A percentile compares a stretch with the other conserved stretches of the same genome.
These are phyloP conservation scores for Anastrepha obliqua DNA, from an alignment of 1,140 invertebrate species.

Conservation along the genomic window DNA sequence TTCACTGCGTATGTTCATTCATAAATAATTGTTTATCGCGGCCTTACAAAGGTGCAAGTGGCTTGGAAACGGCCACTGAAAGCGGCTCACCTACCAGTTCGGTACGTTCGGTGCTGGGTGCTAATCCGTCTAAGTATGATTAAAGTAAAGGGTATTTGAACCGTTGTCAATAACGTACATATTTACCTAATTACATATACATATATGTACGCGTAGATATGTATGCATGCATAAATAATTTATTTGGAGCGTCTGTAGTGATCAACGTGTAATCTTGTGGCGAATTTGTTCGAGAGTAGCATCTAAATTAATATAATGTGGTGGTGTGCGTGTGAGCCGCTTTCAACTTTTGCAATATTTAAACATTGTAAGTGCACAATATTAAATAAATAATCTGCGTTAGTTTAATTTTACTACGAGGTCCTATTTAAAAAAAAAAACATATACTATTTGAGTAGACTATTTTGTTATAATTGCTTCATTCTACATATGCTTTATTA, in stretches of 20 bases:
- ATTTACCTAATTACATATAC: not conserved
- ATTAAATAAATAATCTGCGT: constrained; percentile 28
- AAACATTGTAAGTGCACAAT: constrained; percentile 46
- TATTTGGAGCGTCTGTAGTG: not conserved
- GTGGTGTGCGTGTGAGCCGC: not conserved
- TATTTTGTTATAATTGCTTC: not conserved
- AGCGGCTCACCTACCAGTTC: constrained; percentile 42
- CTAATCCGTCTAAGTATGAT: constrained; percentile 35
- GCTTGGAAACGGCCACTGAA: not conserved
- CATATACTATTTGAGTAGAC: not conserved
- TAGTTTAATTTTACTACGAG: constrained; percentile 7
- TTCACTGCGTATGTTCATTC: constrained; percentile 78
- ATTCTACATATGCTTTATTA: not conserved
- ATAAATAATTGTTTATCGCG: constrained; percentile 77
- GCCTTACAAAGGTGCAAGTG: constrained; percentile 55
- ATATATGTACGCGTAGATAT: not conserved
- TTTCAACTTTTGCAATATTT: constrained; percentile 40
- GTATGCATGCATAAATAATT: not conserved
- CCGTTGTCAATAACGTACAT: not conserved
- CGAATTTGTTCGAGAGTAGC: not conserved
- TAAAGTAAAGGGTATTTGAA: not conserved
- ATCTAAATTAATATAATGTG: not conserved
- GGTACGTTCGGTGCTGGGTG: constrained; percentile 2
- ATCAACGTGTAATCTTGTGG: too few relatives aligned
- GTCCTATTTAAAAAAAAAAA: constrained; percentile 15